Evolutionary conservation across 2,113 vertebrate genomes (phyloP).

Genomic region (Etheostoma cragini): DNA sequence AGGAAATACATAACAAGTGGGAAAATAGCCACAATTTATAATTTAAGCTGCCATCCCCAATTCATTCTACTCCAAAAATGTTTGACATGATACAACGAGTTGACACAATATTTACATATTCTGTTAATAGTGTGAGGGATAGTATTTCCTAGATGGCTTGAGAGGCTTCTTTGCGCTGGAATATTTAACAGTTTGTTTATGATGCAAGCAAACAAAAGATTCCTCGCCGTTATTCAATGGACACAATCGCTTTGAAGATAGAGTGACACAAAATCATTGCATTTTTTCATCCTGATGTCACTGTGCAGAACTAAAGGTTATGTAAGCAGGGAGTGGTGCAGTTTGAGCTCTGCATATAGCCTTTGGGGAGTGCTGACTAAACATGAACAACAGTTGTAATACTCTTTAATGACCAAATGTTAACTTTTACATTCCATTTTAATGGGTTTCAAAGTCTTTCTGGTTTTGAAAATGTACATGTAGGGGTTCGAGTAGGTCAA

Average conservation of each 20-base stretch:
- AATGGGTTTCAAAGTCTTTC: constrained; percentile 36
- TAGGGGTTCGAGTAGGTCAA: constrained; percentile 14
- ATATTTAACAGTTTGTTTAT: constrained; percentile 58
- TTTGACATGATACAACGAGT: constrained; percentile 22
- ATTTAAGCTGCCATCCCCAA: not conserved
- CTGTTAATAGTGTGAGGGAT: constrained; percentile 33
- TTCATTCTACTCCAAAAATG: constrained; percentile 10
- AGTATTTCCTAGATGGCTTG: constrained; percentile 40
- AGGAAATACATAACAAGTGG: not conserved
- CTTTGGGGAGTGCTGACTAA: constrained; percentile 22
- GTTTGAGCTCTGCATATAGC: constrained; percentile 7
- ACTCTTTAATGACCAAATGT: constrained; percentile 31
- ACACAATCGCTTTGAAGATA: constrained; percentile 18
- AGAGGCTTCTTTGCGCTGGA: constrained; percentile 27
- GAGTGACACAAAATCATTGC: constrained; percentile 24
- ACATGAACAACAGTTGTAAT: constrained; percentile 22
- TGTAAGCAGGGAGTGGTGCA: constrained; percentile 18
- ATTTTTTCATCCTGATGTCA: constrained; percentile 48
- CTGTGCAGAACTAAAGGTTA: constrained; percentile 14
- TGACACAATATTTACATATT: constrained; percentile 59
- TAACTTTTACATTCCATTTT: constrained; percentile 45
- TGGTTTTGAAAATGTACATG: constrained; percentile 38
- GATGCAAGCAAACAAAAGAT: constrained; percentile 45
- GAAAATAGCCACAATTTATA: constrained; percentile 12
- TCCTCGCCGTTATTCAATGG: constrained; percentile 25